Conservation (phyloP, 2,888 invertebrate species). For the Drosophila heteroneura region DNA sequence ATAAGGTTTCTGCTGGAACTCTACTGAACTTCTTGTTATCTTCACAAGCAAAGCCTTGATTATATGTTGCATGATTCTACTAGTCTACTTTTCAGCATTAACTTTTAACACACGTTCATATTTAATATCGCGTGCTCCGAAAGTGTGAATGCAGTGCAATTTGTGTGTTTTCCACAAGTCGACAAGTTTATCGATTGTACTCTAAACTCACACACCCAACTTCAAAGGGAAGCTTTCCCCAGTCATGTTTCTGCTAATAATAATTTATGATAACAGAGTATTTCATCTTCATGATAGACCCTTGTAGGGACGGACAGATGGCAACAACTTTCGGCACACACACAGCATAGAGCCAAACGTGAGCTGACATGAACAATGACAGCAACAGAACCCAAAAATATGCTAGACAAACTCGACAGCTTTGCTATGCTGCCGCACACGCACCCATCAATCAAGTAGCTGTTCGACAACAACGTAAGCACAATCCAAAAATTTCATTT, state of each 20-base stretch:
- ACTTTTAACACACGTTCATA: neutral
- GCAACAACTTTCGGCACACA: slow-evolving; percentile 13
- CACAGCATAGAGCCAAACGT: slow-evolving; percentile 24
- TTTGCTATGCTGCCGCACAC: slow-evolving; percentile 19
- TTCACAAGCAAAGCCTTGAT: neutral
- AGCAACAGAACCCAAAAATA: slow-evolving; percentile 36
- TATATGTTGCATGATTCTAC: neutral
- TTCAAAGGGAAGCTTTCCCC: neutral
- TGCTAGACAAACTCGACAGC: slow-evolving; percentile 51
- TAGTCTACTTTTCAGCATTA: neutral
- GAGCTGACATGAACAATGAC: slow-evolving; percentile 38
- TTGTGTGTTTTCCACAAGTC: slow-evolving; percentile 1
- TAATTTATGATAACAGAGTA: slow-evolving; percentile 39
- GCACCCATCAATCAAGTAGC: slow-evolving; percentile 50
- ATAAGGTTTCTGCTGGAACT: neutral
- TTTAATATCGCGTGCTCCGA: slow-evolving; percentile 3
- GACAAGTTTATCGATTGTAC: slow-evolving; percentile 20
- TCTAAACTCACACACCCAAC: slow-evolving; percentile 1
- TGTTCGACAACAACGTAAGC: slow-evolving; percentile 15
- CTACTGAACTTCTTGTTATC: neutral
- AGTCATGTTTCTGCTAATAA: slow-evolving; percentile 37
- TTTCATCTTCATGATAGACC: slow-evolving; percentile 29
- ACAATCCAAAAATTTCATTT: slow-evolving; percentile 40
- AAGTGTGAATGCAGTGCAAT: neutral
- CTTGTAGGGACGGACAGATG: neutral